Base-by-base conservation (phyloP, 2,797 vertebrate genomes). In the Enteromius anoplus region DNA sequence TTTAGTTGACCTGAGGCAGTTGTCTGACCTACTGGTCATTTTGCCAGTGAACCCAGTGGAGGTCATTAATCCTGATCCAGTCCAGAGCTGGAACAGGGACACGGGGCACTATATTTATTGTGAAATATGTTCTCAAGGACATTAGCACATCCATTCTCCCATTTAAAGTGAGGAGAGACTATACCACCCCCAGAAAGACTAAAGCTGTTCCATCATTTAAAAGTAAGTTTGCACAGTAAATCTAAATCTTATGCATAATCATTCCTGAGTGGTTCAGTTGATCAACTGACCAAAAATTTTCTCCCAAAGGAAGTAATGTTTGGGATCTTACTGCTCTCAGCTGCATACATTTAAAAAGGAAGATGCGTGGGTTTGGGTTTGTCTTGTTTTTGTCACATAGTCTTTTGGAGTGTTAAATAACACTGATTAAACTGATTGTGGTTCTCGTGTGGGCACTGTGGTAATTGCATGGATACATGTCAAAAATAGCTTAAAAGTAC, bases 21-120 rank as follows among this genome's bases (percentile, higher is more conserved):
- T 75, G 55, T 66, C 42, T 75, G 65, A 77, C 84, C 84, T 82
- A 51, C 84, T 86, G 84, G 76, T 80, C 76, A 81, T 83, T 85
- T 62, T 83, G 51, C 71, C 49, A 77, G 73, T 82, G 72, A 80
- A 75, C 78, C 51, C 68, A 58, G 58, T 58, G 29, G 26, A 75
- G 84, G 80, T 68, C 60, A 82, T 81, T 65, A 55, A 82, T 75
- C 75, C 29, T 65, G 55, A 72, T 51, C 65, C 78, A 79, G 75
- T 64, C 69, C 53, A 47, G 69, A 64, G 66, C 68, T 73, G 51
- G 42, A 75, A 83, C 77, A 80, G 76, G 65, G 77, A 53, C 85
- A 83, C 69, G 29, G 49, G 80, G 7, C 80, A 58, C 49, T 68
- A 66, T 82, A 55, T 82, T 76, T 77, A 40, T 47, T 42, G 53